Evolutionary conservation across 2,888 invertebrate genomes (phyloP).

Genomic region (Abscondita cerata): DNA sequence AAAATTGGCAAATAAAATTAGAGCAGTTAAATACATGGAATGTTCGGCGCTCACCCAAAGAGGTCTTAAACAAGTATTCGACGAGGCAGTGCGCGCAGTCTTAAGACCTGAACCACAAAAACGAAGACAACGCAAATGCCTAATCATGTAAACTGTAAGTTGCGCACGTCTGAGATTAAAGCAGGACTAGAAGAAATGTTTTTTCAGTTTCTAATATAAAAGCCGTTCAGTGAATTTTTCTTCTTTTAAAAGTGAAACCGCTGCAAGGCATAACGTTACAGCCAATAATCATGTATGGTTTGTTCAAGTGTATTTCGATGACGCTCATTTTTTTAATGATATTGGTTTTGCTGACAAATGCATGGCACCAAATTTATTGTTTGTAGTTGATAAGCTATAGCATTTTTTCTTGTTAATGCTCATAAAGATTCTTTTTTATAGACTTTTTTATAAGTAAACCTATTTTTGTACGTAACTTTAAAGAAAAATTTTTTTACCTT

Average conservation of each 20-base stretch:
- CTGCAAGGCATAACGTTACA: slow-evolving; percentile 22
- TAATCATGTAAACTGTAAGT: slow-evolving; percentile 53
- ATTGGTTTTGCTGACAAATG: slow-evolving; percentile 3
- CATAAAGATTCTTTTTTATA: too few species aligned
- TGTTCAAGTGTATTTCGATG: slow-evolving; percentile 2
- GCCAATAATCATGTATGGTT: slow-evolving; percentile 20
- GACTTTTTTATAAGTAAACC: slow-evolving; percentile 13
- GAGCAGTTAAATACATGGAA: slow-evolving; percentile 99
- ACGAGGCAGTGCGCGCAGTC: slow-evolving; percentile 97
- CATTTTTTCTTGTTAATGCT: slow-evolving; percentile 1
- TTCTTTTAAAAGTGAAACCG: slow-evolving; percentile 19
- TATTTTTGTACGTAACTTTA: slow-evolving; percentile 22
- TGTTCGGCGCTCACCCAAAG: slow-evolving; percentile 99
- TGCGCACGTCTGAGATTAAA: too few species aligned
- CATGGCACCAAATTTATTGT: slow-evolving; percentile 1
- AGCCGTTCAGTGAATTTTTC: slow-evolving; percentile 15
- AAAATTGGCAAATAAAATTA: slow-evolving; percentile 97
- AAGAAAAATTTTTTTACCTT: background rate
- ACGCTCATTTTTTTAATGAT: slow-evolving; percentile 16
- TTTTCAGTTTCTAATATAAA: slow-evolving; percentile 16
- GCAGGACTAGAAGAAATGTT: too few species aligned
- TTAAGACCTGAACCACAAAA: slow-evolving; percentile 96
- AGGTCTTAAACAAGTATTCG: slow-evolving; percentile 98
- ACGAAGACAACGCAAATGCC: slow-evolving; percentile 91
- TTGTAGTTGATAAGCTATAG: background rate